Evolutionary conservation across 2,888 invertebrate genomes (phyloP), one percentile per base, ranked within the genome.

Genomic region (Thalpophila matura): DNA sequence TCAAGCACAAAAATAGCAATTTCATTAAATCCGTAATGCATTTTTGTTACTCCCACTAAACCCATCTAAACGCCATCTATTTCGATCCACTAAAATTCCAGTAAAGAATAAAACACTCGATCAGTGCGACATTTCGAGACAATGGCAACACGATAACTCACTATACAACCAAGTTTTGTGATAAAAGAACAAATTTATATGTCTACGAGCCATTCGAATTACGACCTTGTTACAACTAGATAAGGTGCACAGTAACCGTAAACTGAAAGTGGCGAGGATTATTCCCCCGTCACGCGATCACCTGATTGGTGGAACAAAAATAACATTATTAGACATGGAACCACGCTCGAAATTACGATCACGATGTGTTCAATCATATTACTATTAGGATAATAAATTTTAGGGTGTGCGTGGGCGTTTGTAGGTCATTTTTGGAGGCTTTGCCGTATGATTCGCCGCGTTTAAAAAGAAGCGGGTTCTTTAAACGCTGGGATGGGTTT

Each of bases 271-370:
- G 67, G 60, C 51, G 54, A 58, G 71, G 72, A 75, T 80, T 78
- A 77, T 80, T 74, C 74, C 77, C 60, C 50, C 62, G 82, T 81
- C 89, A 89, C 89, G 89, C 89, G 82, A 89, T 82, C 83, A 82
- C 81, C 83, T 86, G 86, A 88, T 86, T 86, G 86, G 83, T 74
- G 73, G 83, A 83, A 82, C 85, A 85, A 86, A 88, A 88, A 86
- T 89, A 88, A 88, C 87, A 86, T 90, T 91, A 90, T 88, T 88
- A 87, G 81, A 83, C 81, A 83, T 83, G 84, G 85, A 85, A 85
- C 79, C 79, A 76, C 74, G 81, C 74, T 84, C 72, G 79, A 84
- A 87, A 87, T 88, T 87, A 86, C 80, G 84, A 83, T 81, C 83
- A 80, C 77, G 81, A 79, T 80, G 85, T 83, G 84, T 86, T 88